These are phyloP conservation scores for Acipenser transmontanus DNA, from an alignment of 2,797 vertebrate genomes.

Conservation along the genomic window DNA sequence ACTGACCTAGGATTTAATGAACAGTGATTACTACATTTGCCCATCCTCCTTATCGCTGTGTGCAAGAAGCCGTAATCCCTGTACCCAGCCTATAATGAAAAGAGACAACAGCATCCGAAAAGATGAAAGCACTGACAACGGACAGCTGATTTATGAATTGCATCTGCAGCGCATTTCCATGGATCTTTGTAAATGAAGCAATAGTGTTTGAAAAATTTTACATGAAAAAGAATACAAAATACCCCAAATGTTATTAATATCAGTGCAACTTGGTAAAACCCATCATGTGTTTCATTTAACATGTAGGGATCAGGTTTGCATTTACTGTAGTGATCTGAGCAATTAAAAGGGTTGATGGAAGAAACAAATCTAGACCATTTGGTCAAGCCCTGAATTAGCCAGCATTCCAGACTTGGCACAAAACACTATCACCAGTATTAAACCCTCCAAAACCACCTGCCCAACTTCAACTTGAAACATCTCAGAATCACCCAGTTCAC, in stretches of 20 bases:
- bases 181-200: background rate
- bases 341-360: no score
- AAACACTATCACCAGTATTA: no score
- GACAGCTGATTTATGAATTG: slow-evolving; percentile 10
- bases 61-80: slow-evolving; percentile 15
- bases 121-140: background rate
- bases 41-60: slow-evolving; percentile 11
- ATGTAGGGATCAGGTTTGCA: no score
- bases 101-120: background rate
- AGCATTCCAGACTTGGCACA: no score
- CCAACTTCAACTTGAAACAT: no score
- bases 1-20: slow-evolving; percentile 2
- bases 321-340: no score
- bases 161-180: background rate
- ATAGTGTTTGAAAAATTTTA: no score
- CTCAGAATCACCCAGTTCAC: no score
- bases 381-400: no score
- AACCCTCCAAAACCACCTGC: no score
- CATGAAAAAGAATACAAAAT: no score
- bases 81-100: slow-evolving; percentile 3
- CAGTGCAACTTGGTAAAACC: background rate
- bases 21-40: slow-evolving; percentile 3
- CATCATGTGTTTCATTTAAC: background rate
- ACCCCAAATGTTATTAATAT: background rate
- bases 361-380: no score